These are phyloP conservation scores for Sebastes oblongus DNA, from an alignment of 2,797 vertebrate species.

Conservation along the genomic window DNA sequence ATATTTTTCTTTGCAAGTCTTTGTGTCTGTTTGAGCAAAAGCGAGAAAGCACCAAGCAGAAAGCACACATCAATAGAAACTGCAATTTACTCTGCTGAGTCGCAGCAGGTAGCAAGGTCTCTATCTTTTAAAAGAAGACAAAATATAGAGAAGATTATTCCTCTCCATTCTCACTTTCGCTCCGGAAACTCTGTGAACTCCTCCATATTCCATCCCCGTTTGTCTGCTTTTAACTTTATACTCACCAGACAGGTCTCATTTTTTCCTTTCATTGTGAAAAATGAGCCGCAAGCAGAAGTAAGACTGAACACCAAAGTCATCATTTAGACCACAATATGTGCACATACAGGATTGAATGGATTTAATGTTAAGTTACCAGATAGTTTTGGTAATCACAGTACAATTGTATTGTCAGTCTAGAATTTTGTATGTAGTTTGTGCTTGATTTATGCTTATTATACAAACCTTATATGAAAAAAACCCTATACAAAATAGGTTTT, in stretches of 20 bases:
- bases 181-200: background rate
- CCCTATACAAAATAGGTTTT: background rate
- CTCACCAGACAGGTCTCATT: background rate
- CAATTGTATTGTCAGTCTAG: background rate
- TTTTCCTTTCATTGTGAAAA: slow-evolving; percentile 4
- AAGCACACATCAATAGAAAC: slow-evolving; percentile 40
- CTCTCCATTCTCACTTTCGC: slow-evolving; percentile 17
- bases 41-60: slow-evolving; percentile 4
- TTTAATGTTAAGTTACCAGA: background rate
- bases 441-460: background rate
- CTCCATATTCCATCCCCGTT: background rate
- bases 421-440: background rate
- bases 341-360: background rate
- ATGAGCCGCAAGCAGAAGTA: background rate
- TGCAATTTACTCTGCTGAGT: slow-evolving; percentile 36
- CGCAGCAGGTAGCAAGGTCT: slow-evolving; percentile 31
- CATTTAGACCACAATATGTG: background rate
- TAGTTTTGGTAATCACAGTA: background rate
- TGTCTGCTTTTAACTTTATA: slow-evolving; percentile 18
- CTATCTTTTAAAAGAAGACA: slow-evolving; percentile 27
- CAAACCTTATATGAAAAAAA: background rate
- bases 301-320: background rate
- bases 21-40: background rate
- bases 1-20: background rate
- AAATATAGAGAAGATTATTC: slow-evolving; percentile 8